Conservation (phyloP, 1,140 invertebrate species). For the Aricia agestis region DNA sequence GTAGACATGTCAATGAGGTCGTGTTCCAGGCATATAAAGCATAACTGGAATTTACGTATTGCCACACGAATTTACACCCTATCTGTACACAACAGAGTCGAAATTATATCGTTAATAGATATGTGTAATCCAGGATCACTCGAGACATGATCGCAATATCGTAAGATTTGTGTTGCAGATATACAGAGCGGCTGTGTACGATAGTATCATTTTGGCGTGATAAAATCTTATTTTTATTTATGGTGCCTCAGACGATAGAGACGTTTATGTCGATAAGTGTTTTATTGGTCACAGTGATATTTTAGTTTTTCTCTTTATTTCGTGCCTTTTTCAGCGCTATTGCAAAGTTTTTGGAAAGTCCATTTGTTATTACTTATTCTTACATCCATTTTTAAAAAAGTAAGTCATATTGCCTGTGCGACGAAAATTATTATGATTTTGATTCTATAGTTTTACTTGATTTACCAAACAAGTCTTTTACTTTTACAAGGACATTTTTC, state of each 20-base stretch:
- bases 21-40: constrained; percentile 1
- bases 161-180: constrained; percentile 12
- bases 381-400: no score
- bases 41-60: not conserved
- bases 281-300: not conserved
- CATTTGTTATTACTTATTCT: no score
- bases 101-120: not conserved
- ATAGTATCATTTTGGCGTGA: constrained; percentile 11
- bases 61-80: not conserved
- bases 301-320: not conserved
- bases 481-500: no score
- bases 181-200: not conserved
- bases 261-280: not conserved
- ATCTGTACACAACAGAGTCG: not conserved
- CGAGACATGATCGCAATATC: constrained; percentile 10
- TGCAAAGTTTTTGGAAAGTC: no score
- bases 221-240: constrained; percentile 2
- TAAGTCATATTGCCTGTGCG: no score
- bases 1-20: constrained; percentile 16
- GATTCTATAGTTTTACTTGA: no score
- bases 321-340: not conserved
- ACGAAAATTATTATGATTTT: no score
- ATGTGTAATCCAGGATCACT: constrained; percentile 12
- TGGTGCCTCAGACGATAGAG: not conserved
- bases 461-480: no score